phyloP scores from a whole-genome alignment of 1,140 invertebrate genomes.

The Arctopsyche grandis region DNA sequence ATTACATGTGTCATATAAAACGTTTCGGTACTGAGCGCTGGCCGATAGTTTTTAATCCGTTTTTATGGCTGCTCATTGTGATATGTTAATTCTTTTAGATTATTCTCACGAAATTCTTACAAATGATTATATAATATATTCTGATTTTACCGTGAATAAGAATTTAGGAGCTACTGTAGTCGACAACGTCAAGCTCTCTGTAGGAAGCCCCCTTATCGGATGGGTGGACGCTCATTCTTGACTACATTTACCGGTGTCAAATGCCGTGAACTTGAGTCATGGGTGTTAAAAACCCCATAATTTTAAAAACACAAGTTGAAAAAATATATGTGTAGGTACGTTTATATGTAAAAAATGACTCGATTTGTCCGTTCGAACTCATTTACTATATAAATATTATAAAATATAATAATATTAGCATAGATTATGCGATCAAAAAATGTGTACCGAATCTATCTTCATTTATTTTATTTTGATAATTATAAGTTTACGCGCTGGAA shows the following conservation, averaged over 20 bases:
- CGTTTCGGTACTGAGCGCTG: background rate
- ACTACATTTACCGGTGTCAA: background rate
- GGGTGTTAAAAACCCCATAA: background rate
- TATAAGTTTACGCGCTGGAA: too few species aligned
- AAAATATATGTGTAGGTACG: too few species aligned
- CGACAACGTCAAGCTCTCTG: background rate
- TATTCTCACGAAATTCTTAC: conserved; percentile 30
- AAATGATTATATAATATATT: background rate
- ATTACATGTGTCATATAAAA: conserved; percentile 47
- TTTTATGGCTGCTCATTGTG: conserved; percentile 36
- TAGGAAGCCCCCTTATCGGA: background rate
- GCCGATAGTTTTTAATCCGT: conserved; percentile 32
- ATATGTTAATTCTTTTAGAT: conserved; percentile 45
- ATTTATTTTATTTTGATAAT: too few species aligned
- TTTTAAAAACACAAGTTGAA: background rate
- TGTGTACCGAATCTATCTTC: too few species aligned
- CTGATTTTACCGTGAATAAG: background rate
- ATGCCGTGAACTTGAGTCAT: conserved; percentile 7
- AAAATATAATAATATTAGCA: too few species aligned
- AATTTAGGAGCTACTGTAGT: background rate
- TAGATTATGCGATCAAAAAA: too few species aligned
- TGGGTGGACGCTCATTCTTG: background rate
- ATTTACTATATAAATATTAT: too few species aligned
- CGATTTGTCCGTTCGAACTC: too few species aligned
- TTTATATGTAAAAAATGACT: too few species aligned